Conservation (phyloP, 2,113 vertebrate genomes). For the Jaculus jaculus region DNA sequence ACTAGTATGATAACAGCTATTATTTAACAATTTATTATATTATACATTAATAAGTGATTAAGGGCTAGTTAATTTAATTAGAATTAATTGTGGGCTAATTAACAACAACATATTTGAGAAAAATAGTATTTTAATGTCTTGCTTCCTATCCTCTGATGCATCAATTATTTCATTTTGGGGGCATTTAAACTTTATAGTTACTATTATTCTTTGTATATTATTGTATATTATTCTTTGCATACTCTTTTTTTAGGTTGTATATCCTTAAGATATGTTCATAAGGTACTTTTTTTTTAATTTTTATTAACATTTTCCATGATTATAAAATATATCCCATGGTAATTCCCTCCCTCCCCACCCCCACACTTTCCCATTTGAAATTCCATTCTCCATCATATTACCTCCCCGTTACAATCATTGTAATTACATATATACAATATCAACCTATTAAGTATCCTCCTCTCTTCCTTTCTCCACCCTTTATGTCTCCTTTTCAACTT, state of each 20-base stretch:
- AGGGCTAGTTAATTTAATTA: not conserved
- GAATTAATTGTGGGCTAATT: not conserved
- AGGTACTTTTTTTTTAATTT: no score
- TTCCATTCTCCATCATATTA: no score
- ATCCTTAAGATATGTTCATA: not conserved
- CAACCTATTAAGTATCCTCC: no score
- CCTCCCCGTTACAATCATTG: no score
- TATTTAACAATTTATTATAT: not conserved
- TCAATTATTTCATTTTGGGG: not conserved
- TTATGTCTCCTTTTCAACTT: no score
- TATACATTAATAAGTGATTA: not conserved
- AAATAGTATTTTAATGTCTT: conserved; percentile 11
- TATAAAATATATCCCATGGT: no score
- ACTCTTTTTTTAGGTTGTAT: not conserved
- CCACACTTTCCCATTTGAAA: no score
- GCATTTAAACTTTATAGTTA: not conserved
- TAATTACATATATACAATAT: no score
- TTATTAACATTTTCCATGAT: no score
- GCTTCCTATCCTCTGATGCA: not conserved
- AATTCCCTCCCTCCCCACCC: no score
- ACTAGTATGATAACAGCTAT: not conserved
- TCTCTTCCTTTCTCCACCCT: no score
- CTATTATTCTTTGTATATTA: not conserved
- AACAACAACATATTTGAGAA: not conserved
- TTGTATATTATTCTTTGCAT: no score